A percentile compares a stretch with the other conserved stretches of the same genome.
These are phyloP conservation scores for Noctua janthe DNA, from an alignment of 2,888 invertebrate genomes.

Conservation along the genomic window DNA sequence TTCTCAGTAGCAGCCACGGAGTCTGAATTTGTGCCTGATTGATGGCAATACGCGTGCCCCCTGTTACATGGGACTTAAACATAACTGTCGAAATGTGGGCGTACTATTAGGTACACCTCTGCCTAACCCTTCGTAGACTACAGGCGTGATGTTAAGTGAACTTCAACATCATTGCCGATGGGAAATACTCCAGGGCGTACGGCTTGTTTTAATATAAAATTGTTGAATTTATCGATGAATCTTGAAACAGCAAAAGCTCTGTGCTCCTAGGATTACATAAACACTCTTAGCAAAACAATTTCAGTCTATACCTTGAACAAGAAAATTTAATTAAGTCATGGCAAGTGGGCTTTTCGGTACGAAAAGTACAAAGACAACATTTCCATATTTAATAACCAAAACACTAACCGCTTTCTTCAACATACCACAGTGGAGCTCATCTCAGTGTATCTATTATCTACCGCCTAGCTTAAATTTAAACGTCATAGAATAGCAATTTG, in stretches of 20 bases:
- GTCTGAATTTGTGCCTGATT: too few species aligned
- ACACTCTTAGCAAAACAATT: slow-evolving; percentile 31
- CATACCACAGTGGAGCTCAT: slow-evolving; percentile 49
- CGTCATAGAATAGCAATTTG: slow-evolving; percentile 53
- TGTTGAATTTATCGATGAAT: background rate
- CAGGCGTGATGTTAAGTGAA: too few species aligned
- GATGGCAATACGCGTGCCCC: too few species aligned
- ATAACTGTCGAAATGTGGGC: too few species aligned
- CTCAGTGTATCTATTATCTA: slow-evolving; percentile 67
- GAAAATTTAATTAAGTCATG: slow-evolving; percentile 47
- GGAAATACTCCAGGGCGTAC: background rate
- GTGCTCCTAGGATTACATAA: slow-evolving; percentile 1
- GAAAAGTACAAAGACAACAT: slow-evolving; percentile 46
- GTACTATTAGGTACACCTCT: too few species aligned
- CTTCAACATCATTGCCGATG: background rate
- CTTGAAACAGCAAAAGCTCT: background rate
- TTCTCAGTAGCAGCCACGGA: too few species aligned
- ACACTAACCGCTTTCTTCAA: slow-evolving; percentile 46
- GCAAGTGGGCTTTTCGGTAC: slow-evolving; percentile 34
- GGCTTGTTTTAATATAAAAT: background rate
- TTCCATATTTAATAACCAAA: slow-evolving; percentile 55
- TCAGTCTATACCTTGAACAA: slow-evolving; percentile 17
- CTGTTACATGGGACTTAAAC: too few species aligned
- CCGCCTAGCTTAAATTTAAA: slow-evolving; percentile 60
- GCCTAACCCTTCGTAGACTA: too few species aligned